Evolutionary conservation across 2,888 invertebrate genomes (phyloP).

Genomic region (Halictus ligatus): DNA sequence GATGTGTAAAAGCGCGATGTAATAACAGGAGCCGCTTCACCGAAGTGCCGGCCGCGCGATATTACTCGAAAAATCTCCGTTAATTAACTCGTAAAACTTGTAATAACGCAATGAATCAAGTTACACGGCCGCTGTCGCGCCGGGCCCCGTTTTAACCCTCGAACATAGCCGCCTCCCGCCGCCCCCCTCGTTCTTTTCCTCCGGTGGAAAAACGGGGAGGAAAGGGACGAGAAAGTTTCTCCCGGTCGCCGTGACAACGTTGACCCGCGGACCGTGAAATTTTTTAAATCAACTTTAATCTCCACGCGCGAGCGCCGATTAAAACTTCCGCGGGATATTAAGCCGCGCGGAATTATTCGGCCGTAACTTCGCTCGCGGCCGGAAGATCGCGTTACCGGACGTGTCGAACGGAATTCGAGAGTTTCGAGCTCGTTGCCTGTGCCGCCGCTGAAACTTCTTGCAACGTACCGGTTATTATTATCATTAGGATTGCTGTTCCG

Average conservation of each 20-base stretch:
- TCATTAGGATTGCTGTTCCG: neutral
- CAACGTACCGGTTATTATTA: neutral
- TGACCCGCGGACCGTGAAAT: conserved; percentile 24
- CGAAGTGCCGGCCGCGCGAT: conserved; percentile 56
- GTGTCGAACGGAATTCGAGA: neutral
- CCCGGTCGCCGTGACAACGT: conserved; percentile 28
- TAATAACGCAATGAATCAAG: conserved; percentile 68
- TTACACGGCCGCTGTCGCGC: conserved; percentile 46
- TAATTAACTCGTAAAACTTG: conserved; percentile 71
- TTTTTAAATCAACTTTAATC: conserved; percentile 39
- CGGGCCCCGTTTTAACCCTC: conserved; percentile 7
- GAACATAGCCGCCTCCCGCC: neutral
- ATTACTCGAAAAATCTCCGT: conserved; percentile 68
- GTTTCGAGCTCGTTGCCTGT: neutral
- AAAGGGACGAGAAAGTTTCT: conserved; percentile 5
- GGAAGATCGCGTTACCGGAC: conserved; percentile 15
- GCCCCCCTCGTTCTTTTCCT: neutral
- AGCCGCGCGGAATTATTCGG: conserved; percentile 12
- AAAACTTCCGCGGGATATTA: conserved; percentile 16
- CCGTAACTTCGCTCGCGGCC: neutral
- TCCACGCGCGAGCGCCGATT: neutral
- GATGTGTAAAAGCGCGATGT: conserved; percentile 63
- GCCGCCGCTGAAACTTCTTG: neutral
- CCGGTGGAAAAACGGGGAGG: neutral
- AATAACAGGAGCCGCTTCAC: conserved; percentile 68